Conservation (phyloP, 2,797 vertebrate species). For the Lagorchestes hirsutus region DNA sequence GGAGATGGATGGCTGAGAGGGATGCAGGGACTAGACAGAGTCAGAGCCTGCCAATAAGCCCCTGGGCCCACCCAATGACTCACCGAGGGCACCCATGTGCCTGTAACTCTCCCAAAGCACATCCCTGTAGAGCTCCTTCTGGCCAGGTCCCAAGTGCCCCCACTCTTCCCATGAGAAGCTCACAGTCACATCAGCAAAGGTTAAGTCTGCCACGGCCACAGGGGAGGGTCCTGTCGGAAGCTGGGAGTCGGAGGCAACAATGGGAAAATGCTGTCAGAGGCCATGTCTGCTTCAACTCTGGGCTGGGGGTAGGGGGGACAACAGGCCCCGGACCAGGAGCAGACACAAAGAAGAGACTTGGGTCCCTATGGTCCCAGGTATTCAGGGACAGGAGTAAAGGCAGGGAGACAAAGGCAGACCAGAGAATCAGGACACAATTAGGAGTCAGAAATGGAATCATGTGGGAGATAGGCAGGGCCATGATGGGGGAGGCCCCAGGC, state of each 20-base stretch:
- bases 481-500: too few species aligned
- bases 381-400: not conserved
- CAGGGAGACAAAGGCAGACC: not conserved
- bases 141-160: not conserved
- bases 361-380: too few species aligned
- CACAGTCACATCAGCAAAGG: not conserved
- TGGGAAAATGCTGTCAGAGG: not conserved
- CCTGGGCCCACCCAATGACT: not conserved
- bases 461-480: too few species aligned
- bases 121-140: constrained; percentile 1
- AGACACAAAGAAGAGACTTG: not conserved
- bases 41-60: too few species aligned
- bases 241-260: not conserved
- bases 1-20: not conserved
- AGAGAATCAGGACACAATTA: not conserved
- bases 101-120: not conserved
- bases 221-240: not conserved
- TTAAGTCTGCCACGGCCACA: not conserved
- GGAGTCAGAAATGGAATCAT: not conserved
- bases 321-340: not conserved
- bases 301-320: not conserved
- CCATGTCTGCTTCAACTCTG: not conserved
- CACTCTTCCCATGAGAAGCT: not conserved
- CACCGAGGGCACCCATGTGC: not conserved
- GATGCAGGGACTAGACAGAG: too few species aligned